Evolutionary conservation across 1,140 invertebrate genomes (phyloP).

Genomic region (Drosophila sulfurigaster): DNA sequence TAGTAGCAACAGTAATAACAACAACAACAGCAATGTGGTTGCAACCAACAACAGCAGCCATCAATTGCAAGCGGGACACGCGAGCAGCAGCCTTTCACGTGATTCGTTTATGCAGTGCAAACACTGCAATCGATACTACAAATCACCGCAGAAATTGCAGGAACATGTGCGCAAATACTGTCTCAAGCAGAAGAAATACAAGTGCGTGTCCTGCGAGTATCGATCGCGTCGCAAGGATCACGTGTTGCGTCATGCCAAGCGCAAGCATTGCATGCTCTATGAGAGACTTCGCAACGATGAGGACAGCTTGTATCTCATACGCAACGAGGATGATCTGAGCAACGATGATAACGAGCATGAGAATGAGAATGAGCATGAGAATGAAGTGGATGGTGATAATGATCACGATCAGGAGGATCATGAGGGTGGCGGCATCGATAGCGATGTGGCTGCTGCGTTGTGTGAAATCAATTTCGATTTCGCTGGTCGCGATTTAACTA

Average conservation of each 20-base stretch:
- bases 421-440: conserved; percentile 55
- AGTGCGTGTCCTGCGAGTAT: conserved; percentile 81
- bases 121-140: conserved; percentile 81
- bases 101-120: conserved; percentile 81
- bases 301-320: conserved; percentile 78
- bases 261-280: conserved; percentile 80
- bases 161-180: conserved; percentile 84
- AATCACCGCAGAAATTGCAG: conserved; percentile 75
- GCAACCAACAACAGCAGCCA: conserved; percentile 20
- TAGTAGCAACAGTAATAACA: conserved; percentile 33
- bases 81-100: conserved; percentile 34
- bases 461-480: conserved; percentile 78
- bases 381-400: conserved; percentile 47
- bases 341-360: conserved; percentile 65
- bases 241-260: conserved; percentile 75
- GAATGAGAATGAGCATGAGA: conserved; percentile 39
- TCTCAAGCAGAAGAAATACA: conserved; percentile 82
- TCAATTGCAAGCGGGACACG: conserved; percentile 6
- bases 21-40: conserved; percentile 3
- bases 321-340: conserved; percentile 75
- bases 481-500: conserved; percentile 73
- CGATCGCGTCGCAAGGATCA: conserved; percentile 82
- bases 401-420: conserved; percentile 57
- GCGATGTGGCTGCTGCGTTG: conserved; percentile 61
- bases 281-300: conserved; percentile 68